Conservation (phyloP, 2,113 vertebrate species). For the Rhea americana region DNA sequence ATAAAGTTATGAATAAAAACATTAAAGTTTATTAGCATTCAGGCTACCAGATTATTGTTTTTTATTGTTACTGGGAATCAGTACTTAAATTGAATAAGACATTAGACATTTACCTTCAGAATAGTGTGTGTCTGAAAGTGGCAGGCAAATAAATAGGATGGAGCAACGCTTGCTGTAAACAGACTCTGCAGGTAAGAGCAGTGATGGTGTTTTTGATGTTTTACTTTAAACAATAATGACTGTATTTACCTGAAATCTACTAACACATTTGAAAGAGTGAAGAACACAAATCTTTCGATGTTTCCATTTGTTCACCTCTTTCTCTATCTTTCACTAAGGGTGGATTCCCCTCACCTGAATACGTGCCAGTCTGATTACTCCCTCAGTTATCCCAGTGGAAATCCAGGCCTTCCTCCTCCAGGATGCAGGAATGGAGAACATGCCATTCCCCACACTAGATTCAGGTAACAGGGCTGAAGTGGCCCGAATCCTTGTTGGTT, state of each 20-base stretch:
- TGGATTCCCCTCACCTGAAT: background rate
- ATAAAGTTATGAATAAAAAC: conserved; percentile 22
- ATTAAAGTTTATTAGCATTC: conserved; percentile 22
- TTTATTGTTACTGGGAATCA: conserved; percentile 14
- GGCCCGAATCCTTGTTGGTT: background rate
- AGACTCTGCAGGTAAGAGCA: background rate
- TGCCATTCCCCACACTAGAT: background rate
- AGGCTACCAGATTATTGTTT: background rate
- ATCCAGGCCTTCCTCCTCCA: background rate
- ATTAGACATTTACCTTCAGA: conserved; percentile 20
- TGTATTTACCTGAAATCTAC: background rate
- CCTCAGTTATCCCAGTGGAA: background rate
- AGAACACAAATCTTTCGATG: background rate
- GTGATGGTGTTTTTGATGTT: background rate
- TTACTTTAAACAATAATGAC: background rate
- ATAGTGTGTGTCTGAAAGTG: background rate
- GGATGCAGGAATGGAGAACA: background rate
- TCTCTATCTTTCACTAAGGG: background rate
- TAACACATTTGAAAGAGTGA: background rate
- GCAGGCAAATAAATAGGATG: background rate
- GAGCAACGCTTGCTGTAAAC: background rate
- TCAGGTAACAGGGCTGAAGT: background rate
- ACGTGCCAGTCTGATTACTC: background rate
- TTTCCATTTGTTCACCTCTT: background rate
- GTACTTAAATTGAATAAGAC: background rate